Percentiles rank a stretch among this genome's conserved stretches.
Evolutionary conservation across 2,888 invertebrate species (phyloP).

Genomic region (Neocrepidodera transversa): DNA sequence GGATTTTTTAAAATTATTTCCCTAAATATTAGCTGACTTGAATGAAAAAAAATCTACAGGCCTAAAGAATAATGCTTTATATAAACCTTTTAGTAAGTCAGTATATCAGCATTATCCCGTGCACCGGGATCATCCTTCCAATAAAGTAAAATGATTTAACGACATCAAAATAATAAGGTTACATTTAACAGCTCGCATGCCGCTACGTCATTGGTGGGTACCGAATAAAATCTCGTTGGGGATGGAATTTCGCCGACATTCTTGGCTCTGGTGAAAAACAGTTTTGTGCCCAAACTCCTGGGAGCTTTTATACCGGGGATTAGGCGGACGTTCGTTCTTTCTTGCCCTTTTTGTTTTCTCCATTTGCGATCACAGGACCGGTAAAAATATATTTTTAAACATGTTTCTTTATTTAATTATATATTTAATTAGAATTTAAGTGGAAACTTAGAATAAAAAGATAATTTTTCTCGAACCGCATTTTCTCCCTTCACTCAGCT

Average conservation of each 20-base stretch:
- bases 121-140: conserved; percentile 33
- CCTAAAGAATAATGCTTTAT: not conserved
- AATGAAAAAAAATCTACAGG: not conserved
- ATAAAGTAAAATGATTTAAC: conserved; percentile 52
- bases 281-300: conserved; percentile 37
- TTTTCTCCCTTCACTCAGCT: conserved; percentile 37
- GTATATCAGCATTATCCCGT: conserved; percentile 25
- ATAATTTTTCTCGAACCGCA: conserved; percentile 23
- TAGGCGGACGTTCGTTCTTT: conserved; percentile 40
- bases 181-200: conserved; percentile 47
- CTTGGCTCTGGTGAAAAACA: conserved; percentile 42
- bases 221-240: conserved; percentile 45
- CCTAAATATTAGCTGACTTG: too few species aligned
- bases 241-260: conserved; percentile 41
- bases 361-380: not conserved
- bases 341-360: conserved; percentile 6
- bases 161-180: conserved; percentile 51
- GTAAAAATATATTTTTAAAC: not conserved
- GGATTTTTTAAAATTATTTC: too few species aligned
- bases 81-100: conserved; percentile 8
- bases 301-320: conserved; percentile 46
- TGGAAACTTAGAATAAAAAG: too few species aligned
- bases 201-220: conserved; percentile 50
- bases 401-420: too few species aligned
- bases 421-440: too few species aligned